Evolutionary conservation across 2,797 vertebrate species (phyloP).

Genomic region (Chaunax sp.): DNA sequence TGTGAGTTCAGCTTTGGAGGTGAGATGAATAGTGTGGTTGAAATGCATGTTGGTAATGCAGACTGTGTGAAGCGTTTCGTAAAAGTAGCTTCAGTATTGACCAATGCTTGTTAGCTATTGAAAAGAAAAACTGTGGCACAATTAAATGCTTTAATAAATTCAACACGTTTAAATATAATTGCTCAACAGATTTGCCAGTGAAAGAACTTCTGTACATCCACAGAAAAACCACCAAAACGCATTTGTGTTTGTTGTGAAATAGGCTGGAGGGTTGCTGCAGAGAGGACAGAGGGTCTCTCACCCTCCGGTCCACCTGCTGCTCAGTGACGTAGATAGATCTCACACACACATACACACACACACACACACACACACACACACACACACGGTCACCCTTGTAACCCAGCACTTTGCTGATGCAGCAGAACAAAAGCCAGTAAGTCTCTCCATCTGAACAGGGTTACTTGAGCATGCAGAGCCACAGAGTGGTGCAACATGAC

Average conservation of each 20-base stretch:
- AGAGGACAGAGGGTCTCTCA: conserved; percentile 28
- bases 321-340: conserved; percentile 44
- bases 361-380: conserved; percentile 27
- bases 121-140: too few relatives aligned
- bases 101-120: too few relatives aligned
- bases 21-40: too few relatives aligned
- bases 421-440: conserved; percentile 53
- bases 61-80: too few relatives aligned
- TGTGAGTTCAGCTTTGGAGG: too few relatives aligned
- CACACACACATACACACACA: conserved; percentile 13
- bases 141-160: too few relatives aligned
- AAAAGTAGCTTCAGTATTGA: too few relatives aligned
- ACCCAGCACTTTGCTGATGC: conserved; percentile 68
- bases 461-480: conserved; percentile 45
- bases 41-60: too few relatives aligned
- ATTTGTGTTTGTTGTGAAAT: conserved; percentile 2
- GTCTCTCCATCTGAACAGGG: conserved; percentile 46
- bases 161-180: too few relatives aligned
- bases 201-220: too few relatives aligned
- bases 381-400: conserved; percentile 45
- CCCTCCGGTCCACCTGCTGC: conserved; percentile 59
- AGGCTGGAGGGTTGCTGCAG: conserved; percentile 32
- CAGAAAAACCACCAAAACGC: too few relatives aligned
- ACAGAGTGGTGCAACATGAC: conserved; percentile 52
- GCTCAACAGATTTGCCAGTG: too few relatives aligned